Base-by-base conservation (phyloP, 2,888 invertebrate species). In the Temnothorax unifasciatus region DNA sequence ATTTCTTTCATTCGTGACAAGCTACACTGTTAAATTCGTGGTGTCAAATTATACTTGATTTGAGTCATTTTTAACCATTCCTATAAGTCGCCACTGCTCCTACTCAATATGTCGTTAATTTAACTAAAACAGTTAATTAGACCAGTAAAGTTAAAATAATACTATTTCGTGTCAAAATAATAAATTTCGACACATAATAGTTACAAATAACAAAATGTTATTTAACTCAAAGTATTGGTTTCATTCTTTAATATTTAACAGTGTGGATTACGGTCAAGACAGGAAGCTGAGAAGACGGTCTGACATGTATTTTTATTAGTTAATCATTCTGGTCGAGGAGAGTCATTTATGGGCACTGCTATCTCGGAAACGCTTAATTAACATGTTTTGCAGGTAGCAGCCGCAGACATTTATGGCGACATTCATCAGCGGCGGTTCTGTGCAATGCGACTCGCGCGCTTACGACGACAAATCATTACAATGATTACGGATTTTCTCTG, bases 311-410 rank as follows among this genome's bases (percentile, higher is more conserved):
- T 18, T 77, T 77, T 77, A 54, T 64, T 29, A 77, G 29, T 71
- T 71, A 71, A n/a, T 71, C 41, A 44, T 69, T 21, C 29, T n/a
- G 11, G 11, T 34, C n/a, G 47, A 47, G 18, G 15, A 25, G 18
- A 57, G 44, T 15, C 15, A 3, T 73, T 47, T 79, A 57, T 34
- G 15, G 6, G 1, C 25, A 13, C 18, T 6, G 64, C 29, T 41
- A 41, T 68, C 73, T 73, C 21, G 44, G 57, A 79, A 57, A 79
- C 44, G 44, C 13, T 57, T 79, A 59, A 79, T 73, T 79, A 79
- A 21, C 47, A 74, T 34, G 57, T 79, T 59, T 47, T 38, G 21
- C 44, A 52, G 38, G 50, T 79, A 57, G 44, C 44, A 44, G n/a
- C 15, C 38, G 18, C n/a, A 50, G 44, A 74, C 38, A 34, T 79